Conservation (phyloP, 92 coral and sea anemone species). For the Actinostola sp. region DNA sequence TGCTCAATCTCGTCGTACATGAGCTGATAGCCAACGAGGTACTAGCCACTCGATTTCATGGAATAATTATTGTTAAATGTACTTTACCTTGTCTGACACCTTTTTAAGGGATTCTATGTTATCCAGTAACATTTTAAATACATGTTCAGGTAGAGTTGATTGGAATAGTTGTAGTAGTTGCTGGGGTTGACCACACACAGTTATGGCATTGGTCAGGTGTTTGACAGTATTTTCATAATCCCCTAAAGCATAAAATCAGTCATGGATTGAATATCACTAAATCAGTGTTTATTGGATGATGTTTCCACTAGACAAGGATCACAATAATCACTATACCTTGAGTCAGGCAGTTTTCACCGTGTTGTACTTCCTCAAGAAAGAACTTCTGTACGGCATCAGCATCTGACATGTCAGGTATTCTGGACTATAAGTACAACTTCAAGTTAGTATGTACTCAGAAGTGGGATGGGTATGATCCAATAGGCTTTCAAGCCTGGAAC, state of each 20-base stretch:
- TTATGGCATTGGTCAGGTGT: constrained; percentile 91
- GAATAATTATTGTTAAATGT: too few species aligned
- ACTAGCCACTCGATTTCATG: too few species aligned
- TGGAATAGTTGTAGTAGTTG: constrained; percentile 94
- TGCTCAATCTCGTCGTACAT: too few species aligned
- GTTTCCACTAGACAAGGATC: not conserved
- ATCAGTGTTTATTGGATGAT: not conserved
- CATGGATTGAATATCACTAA: not conserved
- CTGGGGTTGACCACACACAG: constrained; percentile 97
- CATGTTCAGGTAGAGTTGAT: constrained; percentile 77
- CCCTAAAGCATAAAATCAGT: constrained; percentile 44
- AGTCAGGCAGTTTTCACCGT: constrained; percentile 86
- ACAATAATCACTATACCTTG: constrained; percentile 54
- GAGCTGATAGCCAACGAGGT: too few species aligned
- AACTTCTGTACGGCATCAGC: constrained; percentile 94
- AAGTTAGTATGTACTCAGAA: not conserved
- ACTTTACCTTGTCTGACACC: constrained; percentile 26
- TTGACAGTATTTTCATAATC: constrained; percentile 79
- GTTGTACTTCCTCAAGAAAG: constrained; percentile 91
- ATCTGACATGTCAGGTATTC: constrained; percentile 80
- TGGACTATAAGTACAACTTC: constrained; percentile 44
- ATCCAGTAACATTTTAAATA: constrained; percentile 80
- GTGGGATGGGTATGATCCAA: too few species aligned
- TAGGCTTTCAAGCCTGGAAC: too few species aligned
- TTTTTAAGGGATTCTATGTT: constrained; percentile 52